Base-by-base conservation (phyloP, 2,888 invertebrate species). In the Dasysyrphus albostriatus region DNA sequence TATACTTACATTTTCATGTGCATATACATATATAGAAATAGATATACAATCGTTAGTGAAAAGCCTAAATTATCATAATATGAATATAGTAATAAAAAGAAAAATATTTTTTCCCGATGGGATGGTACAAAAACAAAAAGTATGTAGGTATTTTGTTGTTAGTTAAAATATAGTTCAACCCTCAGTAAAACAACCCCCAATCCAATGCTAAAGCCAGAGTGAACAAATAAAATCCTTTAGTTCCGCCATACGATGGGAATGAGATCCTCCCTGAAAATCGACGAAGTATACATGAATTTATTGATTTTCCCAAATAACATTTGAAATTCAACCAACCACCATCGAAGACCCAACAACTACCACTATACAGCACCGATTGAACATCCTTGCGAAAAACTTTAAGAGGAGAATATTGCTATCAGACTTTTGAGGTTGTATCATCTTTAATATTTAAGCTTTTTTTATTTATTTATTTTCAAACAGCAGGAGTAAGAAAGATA, bases 381-480 rank as follows among this genome's bases (percentile, higher is more conserved):
- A 80, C 19, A 75, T 80, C n/a, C 16, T 59, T 75, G 56, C 51
- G 65, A 59, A 76, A 32, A 73, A 51, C 82, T 85, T 81, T 69
- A 81, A 85, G 77, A 82, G 73, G 67, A 72, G 29, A 24, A 51
- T 59, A 51, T 24, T 65, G 63, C 39, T 29, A 19, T 6, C 37
- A 19, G n/a, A 44, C 39, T 70, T 69, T 32, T n/a, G 9, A 19
- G 42, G 56, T 37, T 14, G 78, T n/a, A 14, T 63, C n/a, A 54
- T 54, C 76, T 81, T 81, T 61, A 81, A 85, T 73, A 56, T 85
- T 77, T 74, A 81, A 85, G 73, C 69, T 81, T 81, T 84, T 83
- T 81, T 10, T 69, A 32, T 63, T 24, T 19, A 34, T 47, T 16
- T 65, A 14, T 32, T 37, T 47, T 19, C 1, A n/a, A 32, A 73